Percentiles rank a stretch among this genome's conserved stretches.
Evolutionary conservation across 30 jellyfish, hydroid and myxozoan genomes (phyloP).

Genomic region (Euphysa ruthae): DNA sequence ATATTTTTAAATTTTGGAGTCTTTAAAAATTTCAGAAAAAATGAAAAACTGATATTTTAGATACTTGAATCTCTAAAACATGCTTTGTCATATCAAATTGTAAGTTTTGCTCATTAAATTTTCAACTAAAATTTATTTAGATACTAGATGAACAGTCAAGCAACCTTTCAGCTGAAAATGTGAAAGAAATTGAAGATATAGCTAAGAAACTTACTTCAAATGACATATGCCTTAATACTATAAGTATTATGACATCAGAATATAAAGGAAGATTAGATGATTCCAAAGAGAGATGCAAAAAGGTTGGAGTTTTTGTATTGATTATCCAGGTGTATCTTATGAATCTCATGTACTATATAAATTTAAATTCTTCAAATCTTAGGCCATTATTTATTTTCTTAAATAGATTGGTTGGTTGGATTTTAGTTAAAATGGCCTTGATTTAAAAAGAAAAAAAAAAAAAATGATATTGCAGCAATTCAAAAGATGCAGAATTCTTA

Average conservation of each 20-base stretch:
- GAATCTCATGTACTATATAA: background rate
- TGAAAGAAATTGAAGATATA: slow-evolving; percentile 47
- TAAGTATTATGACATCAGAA: slow-evolving; percentile 35
- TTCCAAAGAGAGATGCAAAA: slow-evolving; percentile 72
- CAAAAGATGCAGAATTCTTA: too few species aligned
- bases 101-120: too few species aligned
- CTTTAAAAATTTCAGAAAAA: too few species aligned
- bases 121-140: slow-evolving; percentile 38
- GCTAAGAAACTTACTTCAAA: slow-evolving; percentile 34
- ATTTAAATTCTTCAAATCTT: background rate
- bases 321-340: background rate
- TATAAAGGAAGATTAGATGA: slow-evolving; percentile 63
- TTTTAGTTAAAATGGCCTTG: too few species aligned
- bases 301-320: slow-evolving; percentile 26
- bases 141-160: slow-evolving; percentile 35
- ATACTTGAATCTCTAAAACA: too few species aligned
- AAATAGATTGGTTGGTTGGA: too few species aligned
- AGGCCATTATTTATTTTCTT: background rate
- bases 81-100: too few species aligned
- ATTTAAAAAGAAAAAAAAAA: too few species aligned
- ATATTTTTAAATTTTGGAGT: too few species aligned
- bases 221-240: slow-evolving; percentile 41
- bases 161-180: slow-evolving; percentile 49
- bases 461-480: too few species aligned
- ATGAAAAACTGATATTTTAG: too few species aligned